These are phyloP conservation scores for Epistrophella euchroma DNA, from an alignment of 2,888 invertebrate genomes.

Conservation along the genomic window DNA sequence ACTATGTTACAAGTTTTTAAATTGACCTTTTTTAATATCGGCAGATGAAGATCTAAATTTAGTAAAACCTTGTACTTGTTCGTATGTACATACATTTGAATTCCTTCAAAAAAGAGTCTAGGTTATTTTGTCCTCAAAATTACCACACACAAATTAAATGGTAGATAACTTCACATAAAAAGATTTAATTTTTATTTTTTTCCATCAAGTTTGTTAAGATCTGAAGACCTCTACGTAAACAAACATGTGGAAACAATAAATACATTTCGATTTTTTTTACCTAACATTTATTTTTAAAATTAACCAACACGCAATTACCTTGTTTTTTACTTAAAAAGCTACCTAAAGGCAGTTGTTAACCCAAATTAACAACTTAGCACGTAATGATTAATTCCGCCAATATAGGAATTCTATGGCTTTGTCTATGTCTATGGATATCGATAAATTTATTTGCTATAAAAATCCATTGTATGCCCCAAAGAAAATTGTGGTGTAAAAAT, in stretches of 20 bases:
- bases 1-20: too few species aligned
- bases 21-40: too few species aligned
- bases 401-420: neutral
- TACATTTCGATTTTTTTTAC: neutral
- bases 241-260: neutral
- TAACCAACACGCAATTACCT: constrained; percentile 9
- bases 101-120: too few species aligned
- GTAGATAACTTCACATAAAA: too few species aligned
- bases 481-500: constrained; percentile 1
- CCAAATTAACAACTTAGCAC: constrained; percentile 36
- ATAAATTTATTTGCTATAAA: neutral
- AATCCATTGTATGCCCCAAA: neutral
- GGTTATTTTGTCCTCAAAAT: too few species aligned
- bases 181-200: too few species aligned
- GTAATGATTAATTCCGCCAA: constrained; percentile 17
- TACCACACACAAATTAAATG: too few species aligned
- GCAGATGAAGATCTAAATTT: too few species aligned
- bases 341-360: constrained; percentile 30
- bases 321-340: neutral
- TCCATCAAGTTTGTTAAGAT: neutral
- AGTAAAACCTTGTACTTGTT: too few species aligned
- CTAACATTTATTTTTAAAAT: neutral
- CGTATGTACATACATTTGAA: too few species aligned
- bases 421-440: neutral
- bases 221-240: neutral